phyloP scores from a whole-genome alignment of 2,113 vertebrate species.

The Charadrius vociferus region DNA sequence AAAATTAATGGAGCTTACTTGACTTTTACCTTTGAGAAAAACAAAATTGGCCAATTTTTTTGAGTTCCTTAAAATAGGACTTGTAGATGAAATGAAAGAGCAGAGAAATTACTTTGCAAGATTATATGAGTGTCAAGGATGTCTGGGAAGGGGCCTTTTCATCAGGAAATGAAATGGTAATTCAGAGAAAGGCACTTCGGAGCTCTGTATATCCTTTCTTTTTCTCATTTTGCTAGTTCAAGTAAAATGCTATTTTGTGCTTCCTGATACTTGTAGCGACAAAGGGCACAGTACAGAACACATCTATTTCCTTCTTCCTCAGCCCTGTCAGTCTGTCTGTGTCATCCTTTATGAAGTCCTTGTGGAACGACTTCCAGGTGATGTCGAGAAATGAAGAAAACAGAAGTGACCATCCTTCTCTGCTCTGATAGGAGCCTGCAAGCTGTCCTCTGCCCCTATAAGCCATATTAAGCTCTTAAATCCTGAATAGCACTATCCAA shows the following conservation, averaged over 20 bases:
- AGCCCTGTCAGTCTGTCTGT: fast-evolving
- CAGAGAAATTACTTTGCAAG: not conserved
- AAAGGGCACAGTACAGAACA: not conserved
- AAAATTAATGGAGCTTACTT: not conserved
- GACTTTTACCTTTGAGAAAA: not conserved
- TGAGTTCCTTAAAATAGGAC: not conserved
- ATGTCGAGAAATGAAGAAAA: not conserved
- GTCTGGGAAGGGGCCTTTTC: not conserved
- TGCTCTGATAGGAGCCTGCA: not conserved
- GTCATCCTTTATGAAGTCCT: not conserved
- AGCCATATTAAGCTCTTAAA: not conserved
- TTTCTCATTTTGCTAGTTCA: not conserved
- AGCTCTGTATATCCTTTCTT: not conserved
- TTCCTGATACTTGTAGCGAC: not conserved
- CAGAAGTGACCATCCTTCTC: not conserved
- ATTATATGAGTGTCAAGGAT: not conserved
- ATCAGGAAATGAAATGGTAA: not conserved
- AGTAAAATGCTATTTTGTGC: not conserved
- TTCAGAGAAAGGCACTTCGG: not conserved
- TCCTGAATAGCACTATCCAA: not conserved
- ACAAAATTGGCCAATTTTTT: not conserved
- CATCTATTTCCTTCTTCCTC: not conserved
- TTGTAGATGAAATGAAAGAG: not conserved
- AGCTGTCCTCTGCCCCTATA: not conserved
- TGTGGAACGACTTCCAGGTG: not conserved